Evolutionary conservation across 2,888 invertebrate species (phyloP).

Genomic region (Helleia helle): DNA sequence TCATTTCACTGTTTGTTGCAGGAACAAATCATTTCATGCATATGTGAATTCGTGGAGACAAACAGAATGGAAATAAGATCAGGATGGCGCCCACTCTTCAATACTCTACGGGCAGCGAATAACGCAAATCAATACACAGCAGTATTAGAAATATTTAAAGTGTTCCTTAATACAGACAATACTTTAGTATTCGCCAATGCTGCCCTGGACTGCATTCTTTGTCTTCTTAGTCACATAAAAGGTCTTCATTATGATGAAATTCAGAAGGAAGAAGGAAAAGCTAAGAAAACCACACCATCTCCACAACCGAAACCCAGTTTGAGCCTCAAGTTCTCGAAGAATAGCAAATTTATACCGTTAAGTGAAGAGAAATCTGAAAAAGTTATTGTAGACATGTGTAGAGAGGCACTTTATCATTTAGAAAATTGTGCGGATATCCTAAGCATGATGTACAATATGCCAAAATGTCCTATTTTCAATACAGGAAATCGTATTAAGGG

Average conservation of each 20-base stretch:
- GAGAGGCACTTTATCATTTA: constrained; percentile 88
- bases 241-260: constrained; percentile 77
- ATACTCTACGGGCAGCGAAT: constrained; percentile 90
- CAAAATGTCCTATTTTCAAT: constrained; percentile 93
- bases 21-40: constrained; percentile 93
- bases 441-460: constrained; percentile 95
- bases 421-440: constrained; percentile 90
- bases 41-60: constrained; percentile 96
- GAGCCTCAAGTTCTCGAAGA: constrained; percentile 58
- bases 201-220: constrained; percentile 93
- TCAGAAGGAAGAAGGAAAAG: constrained; percentile 56
- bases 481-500: constrained; percentile 89
- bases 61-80: constrained; percentile 94
- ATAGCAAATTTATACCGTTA: constrained; percentile 62
- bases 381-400: constrained; percentile 75
- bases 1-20: constrained; percentile 65
- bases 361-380: constrained; percentile 64
- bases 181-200: constrained; percentile 95
- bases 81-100: constrained; percentile 97
- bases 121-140: constrained; percentile 82
- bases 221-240: constrained; percentile 84
- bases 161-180: constrained; percentile 94
- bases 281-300: constrained; percentile 42
- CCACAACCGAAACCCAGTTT: constrained; percentile 51
- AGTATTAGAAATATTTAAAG: constrained; percentile 92